phyloP scores from a whole-genome alignment of 1,140 invertebrate genomes.

The Liolophura sinensis region DNA sequence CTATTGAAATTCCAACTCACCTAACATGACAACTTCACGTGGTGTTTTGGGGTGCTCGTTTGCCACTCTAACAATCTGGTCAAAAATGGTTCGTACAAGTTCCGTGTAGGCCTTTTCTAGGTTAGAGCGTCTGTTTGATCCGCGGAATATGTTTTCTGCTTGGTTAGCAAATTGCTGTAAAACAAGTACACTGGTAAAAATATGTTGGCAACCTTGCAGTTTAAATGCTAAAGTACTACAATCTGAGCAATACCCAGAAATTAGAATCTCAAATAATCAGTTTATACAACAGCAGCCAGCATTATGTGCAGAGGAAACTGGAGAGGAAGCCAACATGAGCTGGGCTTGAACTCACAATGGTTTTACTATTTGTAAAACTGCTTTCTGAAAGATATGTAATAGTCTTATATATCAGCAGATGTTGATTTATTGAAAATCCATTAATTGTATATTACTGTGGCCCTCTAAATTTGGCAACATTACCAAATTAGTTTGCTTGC shows the following conservation, averaged over 20 bases:
- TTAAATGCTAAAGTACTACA: not conserved
- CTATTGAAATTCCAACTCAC: conserved; percentile 53
- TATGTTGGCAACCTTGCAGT: not conserved
- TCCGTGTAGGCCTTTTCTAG: conserved; percentile 94
- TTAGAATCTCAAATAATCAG: too few relatives aligned
- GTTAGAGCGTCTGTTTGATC: conserved; percentile 87
- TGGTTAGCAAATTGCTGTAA: conserved; percentile 80
- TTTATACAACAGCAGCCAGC: too few relatives aligned
- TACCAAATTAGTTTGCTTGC: too few relatives aligned
- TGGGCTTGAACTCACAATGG: too few relatives aligned
- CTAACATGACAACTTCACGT: conserved; percentile 91
- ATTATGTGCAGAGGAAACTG: too few relatives aligned
- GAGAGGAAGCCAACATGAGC: too few relatives aligned
- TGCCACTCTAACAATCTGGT: conserved; percentile 78
- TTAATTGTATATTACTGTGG: too few relatives aligned
- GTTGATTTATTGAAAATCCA: too few relatives aligned
- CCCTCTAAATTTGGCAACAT: too few relatives aligned
- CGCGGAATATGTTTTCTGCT: conserved; percentile 85
- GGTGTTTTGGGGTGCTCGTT: conserved; percentile 92
- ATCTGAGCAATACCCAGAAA: not conserved
- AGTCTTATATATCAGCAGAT: too few relatives aligned
- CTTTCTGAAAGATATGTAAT: too few relatives aligned
- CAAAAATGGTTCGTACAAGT: conserved; percentile 84
- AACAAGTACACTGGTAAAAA: conserved; percentile 4
- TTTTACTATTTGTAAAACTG: too few relatives aligned